Base-by-base conservation (phyloP, 2,888 invertebrate species). In the Lepidochitona cinerea region DNA sequence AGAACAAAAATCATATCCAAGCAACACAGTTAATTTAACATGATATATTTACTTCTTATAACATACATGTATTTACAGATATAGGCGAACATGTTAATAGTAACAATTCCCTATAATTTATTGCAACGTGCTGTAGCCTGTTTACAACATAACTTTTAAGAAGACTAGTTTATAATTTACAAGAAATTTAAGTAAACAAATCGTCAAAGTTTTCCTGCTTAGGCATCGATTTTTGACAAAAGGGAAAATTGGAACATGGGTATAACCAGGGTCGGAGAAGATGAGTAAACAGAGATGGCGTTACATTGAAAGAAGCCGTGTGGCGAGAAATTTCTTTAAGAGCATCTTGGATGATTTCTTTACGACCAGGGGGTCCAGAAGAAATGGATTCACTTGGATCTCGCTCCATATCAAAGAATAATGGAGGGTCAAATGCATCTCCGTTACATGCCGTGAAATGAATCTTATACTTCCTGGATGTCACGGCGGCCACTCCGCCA, bases 301-400 rank as follows among this genome's bases (percentile, higher is more conserved):
- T 23, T 1, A 26, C 35, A n/a, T n/a, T 23, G 18, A 66, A 12
- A 12, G 33, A 23, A 14, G 66, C 35, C 66, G 35, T n/a, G 37
- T 66, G 66, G 4, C 53, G 65, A 33, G 37, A 59, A 5, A 75
- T 29, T n/a, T 68, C 68, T 26, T 69, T 49, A 23, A 68, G 54
- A 2, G 69, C 64, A 12, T 66, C 65, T 35, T 72, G 41, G 26
- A 75, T 14, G 12, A 75, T 23, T 35, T 33, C 65, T 35, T 65
- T 65, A 33, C 70, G 52, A 3, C 52, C 69, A 14, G 36, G 52
- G 23, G 70, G 32, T 5, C 35, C 33, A 26, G 75, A 54, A 14
- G 73, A 41, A 23, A 37, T 65, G 26, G 52, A 53, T 37, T 77
- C 77, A 49, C 71, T 54, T 35, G 77, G 77, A 69, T 77, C 77